Percentiles rank a stretch among this genome's conserved stretches.
These are phyloP conservation scores for Drosophila anceps DNA, from an alignment of 2,888 invertebrate genomes.

Conservation along the genomic window DNA sequence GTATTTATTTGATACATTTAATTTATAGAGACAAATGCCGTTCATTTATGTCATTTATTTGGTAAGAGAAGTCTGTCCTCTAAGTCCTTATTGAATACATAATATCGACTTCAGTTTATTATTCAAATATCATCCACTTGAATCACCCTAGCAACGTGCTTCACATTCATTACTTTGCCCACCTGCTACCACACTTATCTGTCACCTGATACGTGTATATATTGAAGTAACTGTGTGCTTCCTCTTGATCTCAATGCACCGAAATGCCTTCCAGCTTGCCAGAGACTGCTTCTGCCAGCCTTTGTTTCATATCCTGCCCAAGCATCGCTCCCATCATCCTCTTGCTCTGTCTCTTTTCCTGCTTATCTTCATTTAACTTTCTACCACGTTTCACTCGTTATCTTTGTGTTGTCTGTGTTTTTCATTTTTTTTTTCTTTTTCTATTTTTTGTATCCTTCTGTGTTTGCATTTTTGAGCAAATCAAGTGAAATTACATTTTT, in stretches of 20 bases:
- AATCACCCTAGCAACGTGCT: conserved; percentile 24
- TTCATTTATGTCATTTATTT: too few species aligned
- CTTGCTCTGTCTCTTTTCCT: conserved; percentile 8
- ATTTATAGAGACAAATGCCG: too few species aligned
- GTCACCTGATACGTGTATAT: conserved; percentile 45
- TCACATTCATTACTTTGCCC: conserved; percentile 10
- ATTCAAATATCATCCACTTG: conserved; percentile 4
- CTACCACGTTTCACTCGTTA: conserved; percentile 61
- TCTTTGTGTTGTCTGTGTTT: conserved; percentile 38
- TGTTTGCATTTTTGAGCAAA: conserved; percentile 78
- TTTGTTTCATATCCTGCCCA: conserved; percentile 59
- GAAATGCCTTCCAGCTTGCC: conserved; percentile 44
- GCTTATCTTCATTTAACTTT: conserved; percentile 75
- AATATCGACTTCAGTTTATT: background rate
- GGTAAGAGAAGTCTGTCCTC: too few species aligned
- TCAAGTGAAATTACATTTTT: conserved; percentile 82
- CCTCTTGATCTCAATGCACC: conserved; percentile 45
- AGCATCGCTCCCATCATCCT: conserved; percentile 9
- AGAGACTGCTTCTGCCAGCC: conserved; percentile 26
- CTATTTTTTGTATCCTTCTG: conserved; percentile 26
- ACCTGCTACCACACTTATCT: conserved; percentile 6
- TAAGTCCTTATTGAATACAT: background rate
- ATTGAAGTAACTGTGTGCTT: conserved; percentile 58
- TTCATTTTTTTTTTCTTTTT: conserved; percentile 13
- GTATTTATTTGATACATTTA: too few species aligned